Percentiles rank a stretch among this genome's conserved stretches.
Evolutionary conservation across 2,797 vertebrate species (phyloP).

Genomic region (Crocodylus rhombifer): DNA sequence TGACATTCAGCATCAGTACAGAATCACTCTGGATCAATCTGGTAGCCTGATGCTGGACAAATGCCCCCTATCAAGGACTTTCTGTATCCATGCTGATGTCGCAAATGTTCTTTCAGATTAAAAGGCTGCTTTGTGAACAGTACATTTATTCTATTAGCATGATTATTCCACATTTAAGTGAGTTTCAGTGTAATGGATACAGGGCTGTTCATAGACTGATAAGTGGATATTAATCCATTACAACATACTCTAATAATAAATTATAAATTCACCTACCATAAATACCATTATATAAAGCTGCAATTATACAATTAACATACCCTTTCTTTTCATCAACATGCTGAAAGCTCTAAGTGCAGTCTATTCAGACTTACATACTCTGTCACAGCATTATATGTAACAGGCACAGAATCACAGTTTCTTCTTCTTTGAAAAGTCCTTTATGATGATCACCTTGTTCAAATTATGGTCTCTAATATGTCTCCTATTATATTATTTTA

Average conservation of each 20-base stretch:
- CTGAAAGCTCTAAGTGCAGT: constrained; percentile 60
- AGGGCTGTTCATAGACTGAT: constrained; percentile 40
- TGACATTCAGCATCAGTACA: not conserved
- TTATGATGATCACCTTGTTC: constrained; percentile 61
- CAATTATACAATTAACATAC: constrained; percentile 72
- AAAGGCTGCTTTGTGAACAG: constrained; percentile 24
- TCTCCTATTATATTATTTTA: constrained; percentile 51
- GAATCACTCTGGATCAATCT: not conserved
- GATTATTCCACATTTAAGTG: constrained; percentile 62
- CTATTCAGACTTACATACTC: constrained; percentile 19
- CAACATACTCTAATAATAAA: constrained; percentile 48
- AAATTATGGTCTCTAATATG: constrained; percentile 42
- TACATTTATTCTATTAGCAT: constrained; percentile 63
- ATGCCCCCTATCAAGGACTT: constrained; percentile 1
- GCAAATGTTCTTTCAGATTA: constrained; percentile 9
- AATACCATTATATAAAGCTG: constrained; percentile 58
- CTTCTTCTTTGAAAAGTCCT: constrained; percentile 25
- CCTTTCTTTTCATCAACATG: constrained; percentile 27
- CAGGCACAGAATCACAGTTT: constrained; percentile 5
- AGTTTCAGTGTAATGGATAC: constrained; percentile 48
- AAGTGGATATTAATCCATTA: constrained; percentile 68
- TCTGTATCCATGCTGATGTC: not conserved
- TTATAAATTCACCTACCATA: constrained; percentile 66
- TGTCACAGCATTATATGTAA: not conserved
- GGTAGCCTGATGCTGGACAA: not conserved